Evolutionary conservation across 2,888 invertebrate species (phyloP), one percentile per base, ranked within the genome.

Genomic region (Enchytraeus crypticus): DNA sequence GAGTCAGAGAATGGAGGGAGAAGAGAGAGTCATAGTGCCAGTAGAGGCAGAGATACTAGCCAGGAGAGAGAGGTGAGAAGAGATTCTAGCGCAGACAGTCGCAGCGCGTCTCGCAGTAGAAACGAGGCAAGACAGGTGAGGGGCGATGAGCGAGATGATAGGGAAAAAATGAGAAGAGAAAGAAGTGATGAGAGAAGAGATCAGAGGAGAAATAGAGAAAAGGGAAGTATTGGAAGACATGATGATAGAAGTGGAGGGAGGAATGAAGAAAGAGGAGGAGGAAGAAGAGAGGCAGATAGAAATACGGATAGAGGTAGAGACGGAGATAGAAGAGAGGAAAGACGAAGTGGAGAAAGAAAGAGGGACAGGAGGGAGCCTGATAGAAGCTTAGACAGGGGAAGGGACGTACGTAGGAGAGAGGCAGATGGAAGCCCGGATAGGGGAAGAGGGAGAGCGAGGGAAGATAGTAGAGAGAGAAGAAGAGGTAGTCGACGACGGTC

Each of bases 91-190:
- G n/a, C n/a, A n/a, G n/a, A n/a, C n/a, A n/a, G n/a, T n/a, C n/a
- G n/a, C n/a, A n/a, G n/a, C n/a, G n/a, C n/a, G n/a, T n/a, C n/a
- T n/a, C n/a, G n/a, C n/a, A n/a, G n/a, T n/a, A n/a, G n/a, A n/a
- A n/a, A n/a, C n/a, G n/a, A n/a, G n/a, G n/a, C n/a, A n/a, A n/a
- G n/a, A n/a, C n/a, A n/a, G n/a, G n/a, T n/a, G n/a, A n/a, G 59
- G 33, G 26, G 55, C 54, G 47, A 58, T 57, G 33, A 65, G 59
- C 55, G 62, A 62, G 51, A 51, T 51, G 38, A 62, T 59, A 57
- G 57, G 60, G 46, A 57, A 53, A 46, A 43, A 30, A 21, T 29
- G 33, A 43, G n/a, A 55, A 8, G n/a, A n/a, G n/a, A n/a, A n/a
- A n/a, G n/a, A n/a, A n/a, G n/a, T n/a, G n/a, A n/a, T n/a, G n/a